Evolutionary conservation across 2,888 invertebrate genomes (phyloP).

Genomic region (Idaea straminata): DNA sequence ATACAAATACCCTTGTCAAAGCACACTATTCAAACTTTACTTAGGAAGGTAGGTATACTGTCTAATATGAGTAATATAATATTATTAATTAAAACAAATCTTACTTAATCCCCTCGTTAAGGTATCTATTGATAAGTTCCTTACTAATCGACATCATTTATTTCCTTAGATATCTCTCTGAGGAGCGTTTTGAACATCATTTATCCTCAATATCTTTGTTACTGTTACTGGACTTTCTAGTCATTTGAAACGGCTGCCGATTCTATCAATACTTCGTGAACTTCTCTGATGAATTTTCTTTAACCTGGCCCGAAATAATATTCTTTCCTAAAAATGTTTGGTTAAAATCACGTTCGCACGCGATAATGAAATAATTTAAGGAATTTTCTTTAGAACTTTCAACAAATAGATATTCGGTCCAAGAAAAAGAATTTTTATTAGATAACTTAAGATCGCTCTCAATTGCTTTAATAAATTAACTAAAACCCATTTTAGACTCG

Average conservation of each 20-base stretch:
- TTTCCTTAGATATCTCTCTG: constrained; percentile 13
- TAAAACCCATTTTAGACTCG: neutral
- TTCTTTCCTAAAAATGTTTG: neutral
- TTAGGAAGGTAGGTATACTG: no score
- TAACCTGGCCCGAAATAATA: neutral
- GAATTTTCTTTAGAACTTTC: no score
- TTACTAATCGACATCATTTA: neutral
- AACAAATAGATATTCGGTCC: no score
- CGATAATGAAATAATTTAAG: no score
- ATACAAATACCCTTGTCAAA: no score
- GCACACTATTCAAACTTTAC: no score
- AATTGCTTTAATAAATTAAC: no score
- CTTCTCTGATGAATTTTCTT: constrained; percentile 9
- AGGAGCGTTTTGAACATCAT: constrained; percentile 26
- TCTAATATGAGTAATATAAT: no score
- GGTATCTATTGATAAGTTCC: neutral
- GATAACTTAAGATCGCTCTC: no score
- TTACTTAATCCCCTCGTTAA: neutral
- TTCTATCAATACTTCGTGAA: constrained; percentile 36
- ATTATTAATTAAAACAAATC: neutral
- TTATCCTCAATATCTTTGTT: constrained; percentile 32
- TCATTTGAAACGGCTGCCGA: constrained; percentile 33
- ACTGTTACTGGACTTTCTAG: constrained; percentile 21
- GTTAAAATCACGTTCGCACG: neutral
- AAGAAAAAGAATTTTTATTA: no score